These are phyloP conservation scores for Prochilodus magdalenae DNA, from an alignment of 2,113 vertebrate genomes.

Conservation along the genomic window DNA sequence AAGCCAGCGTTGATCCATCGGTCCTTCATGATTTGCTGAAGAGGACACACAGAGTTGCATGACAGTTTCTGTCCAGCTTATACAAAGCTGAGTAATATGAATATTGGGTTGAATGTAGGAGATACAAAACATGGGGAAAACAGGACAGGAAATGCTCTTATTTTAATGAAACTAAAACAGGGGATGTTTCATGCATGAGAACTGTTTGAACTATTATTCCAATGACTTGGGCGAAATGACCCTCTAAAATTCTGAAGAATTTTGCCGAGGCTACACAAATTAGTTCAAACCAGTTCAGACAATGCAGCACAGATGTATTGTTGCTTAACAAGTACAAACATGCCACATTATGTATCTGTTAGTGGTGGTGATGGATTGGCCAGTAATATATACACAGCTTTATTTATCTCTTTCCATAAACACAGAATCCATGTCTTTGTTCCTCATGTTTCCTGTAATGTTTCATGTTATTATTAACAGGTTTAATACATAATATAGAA, in stretches of 20 bases:
- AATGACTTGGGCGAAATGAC: too few relatives aligned
- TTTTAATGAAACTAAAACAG: neutral
- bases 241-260: too few relatives aligned
- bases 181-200: neutral
- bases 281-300: neutral
- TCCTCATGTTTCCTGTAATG: neutral
- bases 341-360: neutral
- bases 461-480: neutral
- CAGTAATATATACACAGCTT: too few relatives aligned
- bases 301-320: neutral
- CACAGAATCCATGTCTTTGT: too few relatives aligned
- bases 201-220: neutral
- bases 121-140: neutral
- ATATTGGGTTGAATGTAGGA: neutral
- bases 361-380: neutral
- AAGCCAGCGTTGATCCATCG: slow-evolving; percentile 92
- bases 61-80: neutral
- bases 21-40: slow-evolving; percentile 97
- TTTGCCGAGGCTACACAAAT: neutral
- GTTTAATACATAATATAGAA: neutral
- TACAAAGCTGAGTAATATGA: neutral
- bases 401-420: too few relatives aligned
- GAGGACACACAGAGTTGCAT: neutral
- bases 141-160: neutral
- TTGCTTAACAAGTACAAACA: neutral